Percentiles rank a stretch among this genome's conserved stretches.
Conservation (phyloP, 2,113 vertebrate genomes). For the Tichodroma muraria region DNA sequence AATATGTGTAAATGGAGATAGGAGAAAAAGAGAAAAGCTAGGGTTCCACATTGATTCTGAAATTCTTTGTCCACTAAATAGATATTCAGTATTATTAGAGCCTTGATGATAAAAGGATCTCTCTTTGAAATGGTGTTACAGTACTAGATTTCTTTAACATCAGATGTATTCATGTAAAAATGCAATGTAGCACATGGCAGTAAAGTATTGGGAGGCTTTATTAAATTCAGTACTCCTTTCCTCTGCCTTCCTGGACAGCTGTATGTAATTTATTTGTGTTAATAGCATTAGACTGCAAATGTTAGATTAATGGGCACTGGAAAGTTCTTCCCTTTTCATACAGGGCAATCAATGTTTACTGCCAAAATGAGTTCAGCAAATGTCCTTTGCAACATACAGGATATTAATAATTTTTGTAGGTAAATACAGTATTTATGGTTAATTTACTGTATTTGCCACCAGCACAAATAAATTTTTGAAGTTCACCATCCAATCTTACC, state of each 20-base stretch:
- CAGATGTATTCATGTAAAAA: background rate
- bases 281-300: background rate
- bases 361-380: background rate
- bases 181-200: background rate
- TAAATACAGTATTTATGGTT: background rate
- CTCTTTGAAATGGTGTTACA: background rate
- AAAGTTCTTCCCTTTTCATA: background rate
- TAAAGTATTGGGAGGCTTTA: background rate
- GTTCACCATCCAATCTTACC: background rate
- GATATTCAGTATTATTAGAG: background rate
- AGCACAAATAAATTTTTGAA: background rate
- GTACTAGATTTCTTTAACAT: background rate
- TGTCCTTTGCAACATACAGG: background rate
- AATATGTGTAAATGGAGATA: background rate
- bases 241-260: background rate
- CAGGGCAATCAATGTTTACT: background rate
- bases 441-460: background rate
- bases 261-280: background rate
- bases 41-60: background rate
- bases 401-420: background rate
- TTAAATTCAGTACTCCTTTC: background rate
- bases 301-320: background rate
- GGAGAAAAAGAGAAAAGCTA: background rate
- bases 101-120: background rate
- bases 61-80: background rate